Evolutionary conservation across 2,113 vertebrate species (phyloP).

Genomic region (Irena cyanogastra): DNA sequence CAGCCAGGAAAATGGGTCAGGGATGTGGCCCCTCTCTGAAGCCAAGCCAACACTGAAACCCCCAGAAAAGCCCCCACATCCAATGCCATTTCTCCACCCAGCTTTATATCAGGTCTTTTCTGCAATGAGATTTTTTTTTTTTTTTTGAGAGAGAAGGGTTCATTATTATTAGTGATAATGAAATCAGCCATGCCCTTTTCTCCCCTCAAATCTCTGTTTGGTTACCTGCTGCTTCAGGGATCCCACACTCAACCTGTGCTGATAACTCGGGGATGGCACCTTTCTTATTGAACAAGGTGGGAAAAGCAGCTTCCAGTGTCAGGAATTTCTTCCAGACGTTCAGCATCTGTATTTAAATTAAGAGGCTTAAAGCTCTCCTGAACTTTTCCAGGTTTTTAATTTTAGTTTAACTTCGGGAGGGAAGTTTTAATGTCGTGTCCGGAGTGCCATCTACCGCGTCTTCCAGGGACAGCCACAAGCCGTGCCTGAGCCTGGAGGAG

Average conservation of each 20-base stretch:
- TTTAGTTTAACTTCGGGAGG: slow-evolving; percentile 5
- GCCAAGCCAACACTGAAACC: not conserved
- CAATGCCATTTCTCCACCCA: not conserved
- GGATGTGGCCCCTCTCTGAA: not conserved
- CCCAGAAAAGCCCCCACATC: not conserved
- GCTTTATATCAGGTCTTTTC: not conserved
- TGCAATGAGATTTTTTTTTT: not conserved
- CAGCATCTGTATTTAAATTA: slow-evolving; percentile 61
- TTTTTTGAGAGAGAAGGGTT: not conserved
- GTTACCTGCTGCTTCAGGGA: not conserved
- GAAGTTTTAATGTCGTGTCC: not conserved
- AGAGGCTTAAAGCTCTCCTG: slow-evolving; percentile 38
- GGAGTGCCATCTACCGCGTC: slow-evolving; percentile 54
- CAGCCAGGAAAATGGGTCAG: not conserved
- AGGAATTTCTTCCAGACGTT: slow-evolving; percentile 48
- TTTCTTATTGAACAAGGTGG: slow-evolving; percentile 11
- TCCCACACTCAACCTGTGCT: not conserved
- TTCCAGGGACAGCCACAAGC: not conserved
- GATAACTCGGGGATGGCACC: not conserved
- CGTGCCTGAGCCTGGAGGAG: not conserved
- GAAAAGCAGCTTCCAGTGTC: slow-evolving; percentile 50
- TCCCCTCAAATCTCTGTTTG: not conserved
- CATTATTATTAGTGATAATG: not conserved
- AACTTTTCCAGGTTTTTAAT: slow-evolving; percentile 32
- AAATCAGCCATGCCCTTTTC: slow-evolving; percentile 3